Percentiles rank a stretch among this genome's conserved stretches.
phyloP scores from a whole-genome alignment of 2,113 vertebrate genomes.

The Cacatua alba region DNA sequence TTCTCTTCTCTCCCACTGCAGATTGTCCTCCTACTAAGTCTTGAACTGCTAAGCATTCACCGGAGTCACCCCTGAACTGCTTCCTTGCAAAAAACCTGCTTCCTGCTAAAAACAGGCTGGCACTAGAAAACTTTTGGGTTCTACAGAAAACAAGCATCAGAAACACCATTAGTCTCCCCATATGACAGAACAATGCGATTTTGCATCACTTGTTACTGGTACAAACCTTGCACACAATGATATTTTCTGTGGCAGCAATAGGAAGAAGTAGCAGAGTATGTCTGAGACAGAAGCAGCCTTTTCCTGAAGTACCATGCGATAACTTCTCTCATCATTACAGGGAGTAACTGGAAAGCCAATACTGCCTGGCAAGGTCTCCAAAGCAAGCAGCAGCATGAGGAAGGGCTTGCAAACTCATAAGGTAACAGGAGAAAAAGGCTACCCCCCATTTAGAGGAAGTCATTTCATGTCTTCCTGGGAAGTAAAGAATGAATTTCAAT shows the following conservation, averaged over 20 bases:
- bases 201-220: not conserved
- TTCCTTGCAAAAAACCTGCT: not conserved
- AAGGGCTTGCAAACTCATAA: not conserved
- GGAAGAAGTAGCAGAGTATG: fast-evolving
- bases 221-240: fast-evolving
- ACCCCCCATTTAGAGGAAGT: not conserved
- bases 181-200: not conserved
- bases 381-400: not conserved
- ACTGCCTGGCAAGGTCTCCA: not conserved
- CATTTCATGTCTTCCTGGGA: not conserved
- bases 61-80: not conserved
- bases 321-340: not conserved
- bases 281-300: not conserved
- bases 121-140: not conserved
- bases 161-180: not conserved
- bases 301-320: not conserved
- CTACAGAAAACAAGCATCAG: not conserved
- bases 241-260: not conserved
- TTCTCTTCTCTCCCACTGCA: not conserved
- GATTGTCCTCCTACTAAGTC: fast-evolving
- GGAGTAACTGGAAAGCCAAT: not conserved
- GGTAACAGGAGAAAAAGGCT: not conserved
- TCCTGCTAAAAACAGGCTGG: not conserved
- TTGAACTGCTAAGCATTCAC: no score
- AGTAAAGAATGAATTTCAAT: not conserved